A percentile compares a stretch with the other conserved stretches of the same genome.
Conservation (phyloP, 1,140 invertebrate species). For the Drosophila takahashii region DNA sequence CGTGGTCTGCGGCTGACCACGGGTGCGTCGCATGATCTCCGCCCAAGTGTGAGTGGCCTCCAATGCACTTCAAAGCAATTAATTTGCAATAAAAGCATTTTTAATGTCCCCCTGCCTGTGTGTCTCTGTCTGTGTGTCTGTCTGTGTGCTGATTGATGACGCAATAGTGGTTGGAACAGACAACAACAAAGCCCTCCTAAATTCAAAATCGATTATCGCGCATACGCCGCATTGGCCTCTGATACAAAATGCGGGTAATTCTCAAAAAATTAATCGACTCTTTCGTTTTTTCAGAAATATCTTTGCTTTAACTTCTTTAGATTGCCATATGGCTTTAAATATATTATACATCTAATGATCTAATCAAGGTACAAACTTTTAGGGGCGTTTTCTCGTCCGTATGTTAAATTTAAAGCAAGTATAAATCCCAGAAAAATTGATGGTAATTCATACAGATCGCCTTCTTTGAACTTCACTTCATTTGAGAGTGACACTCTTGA, state of each 20-base stretch:
- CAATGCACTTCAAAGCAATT: slow-evolving; percentile 77
- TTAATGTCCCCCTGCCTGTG: slow-evolving; percentile 43
- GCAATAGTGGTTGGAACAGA: slow-evolving; percentile 19
- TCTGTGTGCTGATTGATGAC: slow-evolving; percentile 54
- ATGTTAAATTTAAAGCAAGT: too few relatives aligned
- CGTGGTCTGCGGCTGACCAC: slow-evolving; percentile 36
- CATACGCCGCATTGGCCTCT: slow-evolving; percentile 34
- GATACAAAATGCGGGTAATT: not conserved
- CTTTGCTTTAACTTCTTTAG: too few relatives aligned
- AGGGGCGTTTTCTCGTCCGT: too few relatives aligned
- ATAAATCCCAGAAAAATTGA: too few relatives aligned
- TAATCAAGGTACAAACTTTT: too few relatives aligned
- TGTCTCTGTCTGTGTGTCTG: slow-evolving; percentile 13
- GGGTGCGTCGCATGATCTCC: slow-evolving; percentile 63
- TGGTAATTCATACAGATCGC: too few relatives aligned
- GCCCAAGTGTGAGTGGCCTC: slow-evolving; percentile 28
- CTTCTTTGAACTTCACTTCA: not conserved
- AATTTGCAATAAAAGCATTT: slow-evolving; percentile 80
- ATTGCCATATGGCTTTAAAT: too few relatives aligned
- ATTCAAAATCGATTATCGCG: slow-evolving; percentile 38
- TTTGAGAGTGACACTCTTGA: not conserved
- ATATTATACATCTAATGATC: too few relatives aligned
- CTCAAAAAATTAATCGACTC: not conserved
- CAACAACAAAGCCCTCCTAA: not conserved
- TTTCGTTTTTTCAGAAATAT: too few relatives aligned